Evolutionary conservation across 1,140 invertebrate species (phyloP).

Genomic region (Monomorium pharaonis): DNA sequence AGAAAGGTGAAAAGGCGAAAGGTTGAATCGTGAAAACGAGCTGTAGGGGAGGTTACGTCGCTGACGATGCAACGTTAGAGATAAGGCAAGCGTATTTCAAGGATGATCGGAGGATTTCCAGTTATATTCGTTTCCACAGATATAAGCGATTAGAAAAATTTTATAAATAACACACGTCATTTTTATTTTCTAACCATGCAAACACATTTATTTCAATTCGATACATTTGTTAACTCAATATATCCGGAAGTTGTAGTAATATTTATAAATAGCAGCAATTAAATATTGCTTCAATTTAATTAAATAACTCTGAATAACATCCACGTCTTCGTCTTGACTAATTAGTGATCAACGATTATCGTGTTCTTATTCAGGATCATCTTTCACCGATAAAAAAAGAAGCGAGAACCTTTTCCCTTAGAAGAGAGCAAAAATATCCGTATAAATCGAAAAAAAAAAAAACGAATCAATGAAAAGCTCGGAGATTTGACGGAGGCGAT

Average conservation of each 20-base stretch:
- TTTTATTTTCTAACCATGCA: not conserved
- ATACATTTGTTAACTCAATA: not conserved
- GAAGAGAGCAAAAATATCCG: not conserved
- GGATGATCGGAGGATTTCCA: slow-evolving; percentile 39
- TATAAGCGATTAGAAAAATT: slow-evolving; percentile 5
- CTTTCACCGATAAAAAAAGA: slow-evolving; percentile 12
- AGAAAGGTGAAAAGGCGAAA: slow-evolving; percentile 11
- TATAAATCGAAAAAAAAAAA: slow-evolving; percentile 66
- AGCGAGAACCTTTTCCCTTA: not conserved
- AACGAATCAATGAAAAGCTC: slow-evolving; percentile 63
- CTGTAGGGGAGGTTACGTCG: slow-evolving; percentile 43
- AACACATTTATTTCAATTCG: not conserved
- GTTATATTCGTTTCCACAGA: slow-evolving; percentile 30
- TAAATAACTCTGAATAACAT: not conserved
- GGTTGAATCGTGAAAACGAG: slow-evolving; percentile 52
- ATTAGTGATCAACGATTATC: not conserved
- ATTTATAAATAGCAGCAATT: not conserved
- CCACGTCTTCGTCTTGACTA: not conserved
- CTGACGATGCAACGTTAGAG: slow-evolving; percentile 49
- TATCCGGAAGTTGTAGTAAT: not conserved
- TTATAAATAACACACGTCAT: not conserved
- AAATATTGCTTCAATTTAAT: not conserved
- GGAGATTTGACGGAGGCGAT: slow-evolving; percentile 55
- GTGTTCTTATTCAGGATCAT: not conserved
- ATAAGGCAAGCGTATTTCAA: slow-evolving; percentile 53